These are phyloP conservation scores for Galerucella calmariensis DNA, from an alignment of 2,888 invertebrate genomes.

Conservation along the genomic window DNA sequence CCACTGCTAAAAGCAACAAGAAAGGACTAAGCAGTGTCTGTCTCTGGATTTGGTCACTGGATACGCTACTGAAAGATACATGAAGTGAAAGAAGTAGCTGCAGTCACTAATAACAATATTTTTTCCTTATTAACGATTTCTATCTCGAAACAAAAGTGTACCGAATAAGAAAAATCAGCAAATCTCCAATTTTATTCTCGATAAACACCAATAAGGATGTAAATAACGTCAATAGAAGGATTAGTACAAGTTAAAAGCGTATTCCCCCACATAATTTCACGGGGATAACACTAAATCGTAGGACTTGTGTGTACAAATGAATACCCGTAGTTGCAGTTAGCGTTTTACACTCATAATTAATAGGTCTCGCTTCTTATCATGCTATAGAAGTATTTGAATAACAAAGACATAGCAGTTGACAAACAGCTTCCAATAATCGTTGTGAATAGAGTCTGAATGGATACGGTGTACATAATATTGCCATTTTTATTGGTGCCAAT, in stretches of 20 bases:
- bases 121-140: too few relatives aligned
- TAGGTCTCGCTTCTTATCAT: conserved; percentile 50
- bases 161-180: too few relatives aligned
- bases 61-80: too few relatives aligned
- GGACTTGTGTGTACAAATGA: conserved; percentile 34
- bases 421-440: conserved; percentile 48
- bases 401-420: conserved; percentile 55
- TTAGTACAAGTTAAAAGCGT: conserved; percentile 14
- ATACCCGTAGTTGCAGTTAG: conserved; percentile 39
- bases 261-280: conserved; percentile 29
- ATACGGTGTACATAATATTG: conserved; percentile 34
- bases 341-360: conserved; percentile 47
- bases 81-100: too few relatives aligned
- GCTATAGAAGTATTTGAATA: conserved; percentile 51
- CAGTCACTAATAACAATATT: too few relatives aligned
- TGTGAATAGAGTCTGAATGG: conserved; percentile 40
- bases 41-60: too few relatives aligned
- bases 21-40: too few relatives aligned
- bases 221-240: conserved; percentile 32
- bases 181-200: background rate
- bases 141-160: too few relatives aligned
- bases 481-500: conserved; percentile 25
- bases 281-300: conserved; percentile 38
- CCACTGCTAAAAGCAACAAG: too few relatives aligned
- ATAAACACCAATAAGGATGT: background rate